Conservation (phyloP, 2,797 vertebrate genomes). For the Carduelis carduelis region DNA sequence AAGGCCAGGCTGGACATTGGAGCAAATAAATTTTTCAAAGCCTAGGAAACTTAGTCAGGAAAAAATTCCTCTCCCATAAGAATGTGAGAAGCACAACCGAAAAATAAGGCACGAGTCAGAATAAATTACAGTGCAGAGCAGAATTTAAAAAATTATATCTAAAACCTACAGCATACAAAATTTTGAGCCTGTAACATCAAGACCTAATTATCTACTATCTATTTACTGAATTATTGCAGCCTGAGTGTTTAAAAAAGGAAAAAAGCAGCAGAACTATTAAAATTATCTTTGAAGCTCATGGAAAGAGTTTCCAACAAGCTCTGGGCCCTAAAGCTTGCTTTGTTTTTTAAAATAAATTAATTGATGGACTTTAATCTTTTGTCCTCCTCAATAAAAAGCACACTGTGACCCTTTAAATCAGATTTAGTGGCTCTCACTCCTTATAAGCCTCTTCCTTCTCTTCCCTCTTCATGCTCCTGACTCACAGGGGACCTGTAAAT, state of each 20-base stretch:
- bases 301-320: background rate
- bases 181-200: background rate
- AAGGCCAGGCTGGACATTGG: accelerated
- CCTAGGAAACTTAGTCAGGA: background rate
- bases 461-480: background rate
- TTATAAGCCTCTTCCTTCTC: background rate
- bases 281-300: background rate
- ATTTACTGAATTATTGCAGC: background rate
- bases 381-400: background rate
- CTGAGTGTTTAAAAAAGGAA: background rate
- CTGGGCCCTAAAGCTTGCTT: background rate
- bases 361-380: background rate
- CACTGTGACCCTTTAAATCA: background rate
- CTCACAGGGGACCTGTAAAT: background rate
- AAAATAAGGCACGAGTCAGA: background rate
- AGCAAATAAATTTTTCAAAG: background rate
- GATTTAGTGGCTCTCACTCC: background rate
- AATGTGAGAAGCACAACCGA: background rate
- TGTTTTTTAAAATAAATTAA: background rate
- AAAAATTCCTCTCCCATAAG: background rate
- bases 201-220: background rate
- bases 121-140: background rate
- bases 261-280: background rate
- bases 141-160: background rate
- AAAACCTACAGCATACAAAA: background rate